Evolutionary conservation across 2,113 vertebrate genomes (phyloP).

Genomic region (Poeciliopsis occidentalis): DNA sequence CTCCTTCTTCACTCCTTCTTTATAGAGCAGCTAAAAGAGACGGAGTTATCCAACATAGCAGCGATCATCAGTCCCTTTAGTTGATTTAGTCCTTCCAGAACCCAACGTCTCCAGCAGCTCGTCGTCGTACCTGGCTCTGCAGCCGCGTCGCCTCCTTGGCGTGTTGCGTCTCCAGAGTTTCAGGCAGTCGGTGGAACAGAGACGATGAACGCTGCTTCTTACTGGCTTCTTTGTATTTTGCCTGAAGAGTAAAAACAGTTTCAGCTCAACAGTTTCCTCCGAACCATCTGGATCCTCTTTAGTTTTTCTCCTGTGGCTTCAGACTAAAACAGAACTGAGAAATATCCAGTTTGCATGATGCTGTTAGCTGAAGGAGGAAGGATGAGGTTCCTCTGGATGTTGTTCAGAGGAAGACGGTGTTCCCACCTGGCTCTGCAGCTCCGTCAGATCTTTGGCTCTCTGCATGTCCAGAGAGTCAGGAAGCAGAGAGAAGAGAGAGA

Average conservation of each 20-base stretch:
- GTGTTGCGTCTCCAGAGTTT: slow-evolving; percentile 66
- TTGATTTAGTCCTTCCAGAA: neutral
- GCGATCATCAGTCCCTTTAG: neutral
- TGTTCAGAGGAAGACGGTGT: no score
- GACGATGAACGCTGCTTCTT: slow-evolving; percentile 21
- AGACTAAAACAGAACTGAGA: no score
- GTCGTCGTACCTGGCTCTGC: slow-evolving; percentile 78
- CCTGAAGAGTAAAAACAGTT: slow-evolving; percentile 26
- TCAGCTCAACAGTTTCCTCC: neutral
- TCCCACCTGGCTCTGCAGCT: slow-evolving; percentile 65
- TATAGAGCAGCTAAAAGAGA: slow-evolving; percentile 32
- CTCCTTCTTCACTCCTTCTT: slow-evolving; percentile 73
- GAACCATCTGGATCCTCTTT: neutral
- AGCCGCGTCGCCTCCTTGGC: slow-evolving; percentile 61
- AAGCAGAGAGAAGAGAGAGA: slow-evolving; percentile 85
- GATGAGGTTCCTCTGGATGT: no score
- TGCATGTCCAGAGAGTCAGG: slow-evolving; percentile 86
- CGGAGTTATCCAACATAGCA: neutral
- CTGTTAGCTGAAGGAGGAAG: no score
- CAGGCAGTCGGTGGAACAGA: slow-evolving; percentile 59
- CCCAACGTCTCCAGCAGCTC: no score
- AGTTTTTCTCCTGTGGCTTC: neutral
- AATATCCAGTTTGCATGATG: neutral
- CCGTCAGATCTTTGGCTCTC: slow-evolving; percentile 79
- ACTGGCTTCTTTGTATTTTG: slow-evolving; percentile 59